A percentile compares a stretch with the other conserved stretches of the same genome.
Conservation (phyloP, 2,797 vertebrate genomes). For the Malacoctenus gilli region DNA sequence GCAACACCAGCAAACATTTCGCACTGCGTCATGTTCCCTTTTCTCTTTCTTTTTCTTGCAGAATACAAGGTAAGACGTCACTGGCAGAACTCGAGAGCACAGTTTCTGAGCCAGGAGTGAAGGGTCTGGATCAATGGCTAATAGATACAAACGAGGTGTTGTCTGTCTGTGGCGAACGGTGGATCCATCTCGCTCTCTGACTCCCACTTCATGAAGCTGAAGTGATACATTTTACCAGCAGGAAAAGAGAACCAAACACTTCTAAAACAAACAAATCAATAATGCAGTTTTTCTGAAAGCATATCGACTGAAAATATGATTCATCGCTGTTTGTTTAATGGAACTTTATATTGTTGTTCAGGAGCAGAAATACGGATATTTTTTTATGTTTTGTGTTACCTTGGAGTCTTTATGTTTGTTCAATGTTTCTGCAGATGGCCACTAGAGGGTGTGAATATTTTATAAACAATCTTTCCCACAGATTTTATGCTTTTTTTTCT, state of each 20-base stretch:
- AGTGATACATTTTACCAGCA: constrained; percentile 19
- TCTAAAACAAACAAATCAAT: too few relatives aligned
- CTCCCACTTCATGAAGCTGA: constrained; percentile 19
- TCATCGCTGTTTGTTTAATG: too few relatives aligned
- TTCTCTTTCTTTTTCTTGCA: constrained; percentile 74
- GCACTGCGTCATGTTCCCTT: background rate
- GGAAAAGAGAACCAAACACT: background rate
- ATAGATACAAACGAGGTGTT: constrained; percentile 31
- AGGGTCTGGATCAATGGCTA: constrained; percentile 20
- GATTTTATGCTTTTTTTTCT: too few relatives aligned
- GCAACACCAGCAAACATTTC: background rate
- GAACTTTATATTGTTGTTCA: too few relatives aligned
- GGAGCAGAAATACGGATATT: too few relatives aligned
- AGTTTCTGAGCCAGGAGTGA: constrained; percentile 17
- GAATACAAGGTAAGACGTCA: constrained; percentile 93
- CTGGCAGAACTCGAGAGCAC: background rate
- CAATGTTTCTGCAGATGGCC: too few relatives aligned
- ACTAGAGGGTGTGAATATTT: too few relatives aligned
- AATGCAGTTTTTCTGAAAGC: too few relatives aligned
- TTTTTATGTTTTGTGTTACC: too few relatives aligned
- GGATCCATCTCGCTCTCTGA: constrained; percentile 27
- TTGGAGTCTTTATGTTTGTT: too few relatives aligned
- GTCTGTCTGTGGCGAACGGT: constrained; percentile 3
- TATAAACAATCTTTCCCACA: too few relatives aligned
- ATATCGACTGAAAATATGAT: too few relatives aligned